A percentile compares a stretch with the other conserved stretches of the same genome.
phyloP scores from a whole-genome alignment of 2,888 invertebrate species.

The Lasioglossum calceatum region DNA sequence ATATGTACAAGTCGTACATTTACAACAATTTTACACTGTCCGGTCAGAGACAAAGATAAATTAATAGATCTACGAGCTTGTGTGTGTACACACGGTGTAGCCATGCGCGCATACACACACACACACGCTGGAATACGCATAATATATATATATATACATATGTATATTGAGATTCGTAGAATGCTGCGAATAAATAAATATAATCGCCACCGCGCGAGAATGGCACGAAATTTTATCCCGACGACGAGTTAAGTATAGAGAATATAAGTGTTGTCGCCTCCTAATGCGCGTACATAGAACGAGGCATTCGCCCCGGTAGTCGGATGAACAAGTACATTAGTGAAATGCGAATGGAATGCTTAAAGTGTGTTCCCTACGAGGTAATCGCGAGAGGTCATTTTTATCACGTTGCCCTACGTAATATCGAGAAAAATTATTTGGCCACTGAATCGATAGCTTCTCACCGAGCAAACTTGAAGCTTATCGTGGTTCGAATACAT shows the following conservation, averaged over 20 bases:
- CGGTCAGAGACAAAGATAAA: slow-evolving; percentile 22
- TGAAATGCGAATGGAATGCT: slow-evolving; percentile 78
- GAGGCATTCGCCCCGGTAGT: neutral
- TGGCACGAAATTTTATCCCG: slow-evolving; percentile 23
- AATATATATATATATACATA: slow-evolving; percentile 15
- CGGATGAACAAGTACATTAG: slow-evolving; percentile 52
- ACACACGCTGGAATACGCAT: neutral
- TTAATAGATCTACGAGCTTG: slow-evolving; percentile 29
- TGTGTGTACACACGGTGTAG: neutral
- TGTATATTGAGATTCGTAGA: slow-evolving; percentile 5
- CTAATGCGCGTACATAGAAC: slow-evolving; percentile 28
- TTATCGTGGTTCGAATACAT: neutral
- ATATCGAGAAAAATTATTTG: slow-evolving; percentile 65
- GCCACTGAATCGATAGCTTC: slow-evolving; percentile 66
- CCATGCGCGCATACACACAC: neutral
- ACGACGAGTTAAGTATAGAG: slow-evolving; percentile 24
- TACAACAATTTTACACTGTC: slow-evolving; percentile 73
- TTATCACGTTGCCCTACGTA: slow-evolving; percentile 27
- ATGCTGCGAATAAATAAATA: slow-evolving; percentile 63
- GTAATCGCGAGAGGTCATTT: slow-evolving; percentile 69
- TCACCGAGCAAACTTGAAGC: neutral
- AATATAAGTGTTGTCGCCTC: slow-evolving; percentile 17
- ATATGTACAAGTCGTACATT: slow-evolving; percentile 76
- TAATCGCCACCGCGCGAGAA: slow-evolving; percentile 35
- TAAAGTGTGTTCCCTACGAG: slow-evolving; percentile 46